Percentiles rank a stretch among this genome's conserved stretches.
Conservation (phyloP, 2,797 vertebrate genomes). For the Mergus octosetaceus region DNA sequence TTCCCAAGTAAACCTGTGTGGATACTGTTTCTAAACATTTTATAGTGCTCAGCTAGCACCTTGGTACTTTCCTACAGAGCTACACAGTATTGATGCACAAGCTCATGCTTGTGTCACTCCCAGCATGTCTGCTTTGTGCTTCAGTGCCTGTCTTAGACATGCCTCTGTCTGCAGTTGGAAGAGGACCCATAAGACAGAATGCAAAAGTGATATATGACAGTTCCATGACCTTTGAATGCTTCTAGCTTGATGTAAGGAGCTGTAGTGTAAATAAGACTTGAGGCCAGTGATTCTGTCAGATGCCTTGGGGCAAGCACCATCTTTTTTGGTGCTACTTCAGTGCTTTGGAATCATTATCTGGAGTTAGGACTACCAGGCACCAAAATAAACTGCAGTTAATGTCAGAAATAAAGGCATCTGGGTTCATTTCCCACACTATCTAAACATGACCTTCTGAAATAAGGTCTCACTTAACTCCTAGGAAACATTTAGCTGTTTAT, state of each 20-base stretch:
- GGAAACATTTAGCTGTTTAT: background rate
- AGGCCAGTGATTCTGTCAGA: background rate
- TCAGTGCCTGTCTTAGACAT: background rate
- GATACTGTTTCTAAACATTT: background rate
- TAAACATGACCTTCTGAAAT: background rate
- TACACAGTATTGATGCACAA: fast-evolving
- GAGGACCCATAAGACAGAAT: background rate
- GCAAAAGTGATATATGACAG: background rate
- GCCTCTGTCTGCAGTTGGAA: background rate
- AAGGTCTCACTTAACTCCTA: background rate
- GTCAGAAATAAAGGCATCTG: constrained; percentile 18
- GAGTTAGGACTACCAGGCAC: background rate
- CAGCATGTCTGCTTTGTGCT: background rate
- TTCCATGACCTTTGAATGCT: background rate
- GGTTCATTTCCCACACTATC: constrained; percentile 39
- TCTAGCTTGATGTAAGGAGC: background rate
- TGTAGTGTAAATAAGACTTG: constrained; percentile 6
- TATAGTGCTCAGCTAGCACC: background rate
- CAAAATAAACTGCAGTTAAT: constrained; percentile 8
- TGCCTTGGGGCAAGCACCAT: background rate
- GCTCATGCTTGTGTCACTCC: background rate
- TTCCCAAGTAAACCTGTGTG: background rate
- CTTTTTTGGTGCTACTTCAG: background rate
- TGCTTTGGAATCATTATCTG: background rate
- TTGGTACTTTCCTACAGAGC: background rate